These are phyloP conservation scores for Eupithecia abbreviata DNA, from an alignment of 2,888 invertebrate genomes.

Conservation along the genomic window DNA sequence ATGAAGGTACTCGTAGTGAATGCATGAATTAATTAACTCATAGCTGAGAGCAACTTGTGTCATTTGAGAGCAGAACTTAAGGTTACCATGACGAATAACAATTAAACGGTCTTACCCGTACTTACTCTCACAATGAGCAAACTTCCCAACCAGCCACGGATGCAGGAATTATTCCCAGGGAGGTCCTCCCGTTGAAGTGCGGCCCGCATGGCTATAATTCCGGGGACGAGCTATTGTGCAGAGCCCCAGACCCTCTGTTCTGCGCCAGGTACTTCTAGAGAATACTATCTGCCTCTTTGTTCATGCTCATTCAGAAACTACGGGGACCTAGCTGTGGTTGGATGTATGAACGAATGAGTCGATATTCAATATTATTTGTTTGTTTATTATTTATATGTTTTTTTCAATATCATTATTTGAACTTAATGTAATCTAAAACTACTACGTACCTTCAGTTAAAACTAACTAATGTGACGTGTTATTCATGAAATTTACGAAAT, in stretches of 20 bases:
- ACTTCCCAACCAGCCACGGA: neutral
- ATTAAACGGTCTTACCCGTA: neutral
- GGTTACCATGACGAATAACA: neutral
- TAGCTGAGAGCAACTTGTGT: neutral
- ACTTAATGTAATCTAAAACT: no score
- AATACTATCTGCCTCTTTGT: conserved; percentile 5
- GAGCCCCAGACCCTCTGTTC: neutral
- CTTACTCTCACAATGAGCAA: neutral
- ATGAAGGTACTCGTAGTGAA: no score
- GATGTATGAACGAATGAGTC: neutral
- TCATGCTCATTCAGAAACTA: neutral
- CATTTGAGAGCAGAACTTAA: neutral
- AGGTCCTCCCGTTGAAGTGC: neutral
- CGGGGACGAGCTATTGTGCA: neutral
- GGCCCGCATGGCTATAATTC: neutral
- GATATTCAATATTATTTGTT: no score
- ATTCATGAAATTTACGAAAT: no score
- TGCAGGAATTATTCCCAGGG: neutral
- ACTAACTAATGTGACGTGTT: no score
- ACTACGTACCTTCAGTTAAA: no score
- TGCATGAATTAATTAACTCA: neutral
- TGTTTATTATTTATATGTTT: no score
- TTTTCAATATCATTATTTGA: no score
- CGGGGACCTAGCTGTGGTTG: neutral
- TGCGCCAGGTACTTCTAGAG: neutral